A percentile compares a stretch with the other conserved stretches of the same genome.
Evolutionary conservation across 1,140 invertebrate species (phyloP).

Genomic region (Panagrolaimus sp.): DNA sequence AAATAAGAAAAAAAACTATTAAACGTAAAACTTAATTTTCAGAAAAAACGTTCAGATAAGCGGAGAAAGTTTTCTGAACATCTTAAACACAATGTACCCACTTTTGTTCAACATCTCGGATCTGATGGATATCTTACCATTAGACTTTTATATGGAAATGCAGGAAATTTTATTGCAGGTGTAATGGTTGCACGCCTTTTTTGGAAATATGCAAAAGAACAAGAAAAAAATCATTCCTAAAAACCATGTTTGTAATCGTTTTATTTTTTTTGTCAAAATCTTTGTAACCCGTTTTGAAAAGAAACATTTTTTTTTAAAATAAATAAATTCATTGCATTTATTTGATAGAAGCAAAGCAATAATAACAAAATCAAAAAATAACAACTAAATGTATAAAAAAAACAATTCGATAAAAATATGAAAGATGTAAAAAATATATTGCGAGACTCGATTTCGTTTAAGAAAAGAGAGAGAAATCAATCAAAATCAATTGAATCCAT

Average conservation of each 20-base stretch:
- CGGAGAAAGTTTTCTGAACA: not conserved
- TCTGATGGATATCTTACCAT: not conserved
- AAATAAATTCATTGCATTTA: too few relatives aligned
- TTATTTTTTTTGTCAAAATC: too few relatives aligned
- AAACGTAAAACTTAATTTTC: too few relatives aligned
- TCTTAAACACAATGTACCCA: not conserved
- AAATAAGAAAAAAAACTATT: too few relatives aligned
- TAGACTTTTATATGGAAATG: not conserved
- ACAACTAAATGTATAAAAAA: too few relatives aligned
- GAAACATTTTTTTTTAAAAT: too few relatives aligned
- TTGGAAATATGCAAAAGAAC: not conserved
- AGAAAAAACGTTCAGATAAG: not conserved
- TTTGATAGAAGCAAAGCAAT: too few relatives aligned
- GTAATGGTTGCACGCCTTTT: not conserved
- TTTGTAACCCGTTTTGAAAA: too few relatives aligned
- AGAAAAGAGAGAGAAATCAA: constrained; percentile 3
- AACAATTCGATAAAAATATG: too few relatives aligned
- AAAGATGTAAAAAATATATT: not conserved
- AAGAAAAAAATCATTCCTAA: too few relatives aligned
- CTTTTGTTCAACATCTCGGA: not conserved
- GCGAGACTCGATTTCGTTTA: constrained; percentile 5
- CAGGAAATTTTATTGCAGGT: not conserved
- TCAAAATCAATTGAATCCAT: constrained; percentile 3
- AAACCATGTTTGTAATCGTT: too few relatives aligned
- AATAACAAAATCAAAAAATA: too few relatives aligned